Base-by-base conservation (phyloP, 1,140 invertebrate species). In the Formica exsecta region DNA sequence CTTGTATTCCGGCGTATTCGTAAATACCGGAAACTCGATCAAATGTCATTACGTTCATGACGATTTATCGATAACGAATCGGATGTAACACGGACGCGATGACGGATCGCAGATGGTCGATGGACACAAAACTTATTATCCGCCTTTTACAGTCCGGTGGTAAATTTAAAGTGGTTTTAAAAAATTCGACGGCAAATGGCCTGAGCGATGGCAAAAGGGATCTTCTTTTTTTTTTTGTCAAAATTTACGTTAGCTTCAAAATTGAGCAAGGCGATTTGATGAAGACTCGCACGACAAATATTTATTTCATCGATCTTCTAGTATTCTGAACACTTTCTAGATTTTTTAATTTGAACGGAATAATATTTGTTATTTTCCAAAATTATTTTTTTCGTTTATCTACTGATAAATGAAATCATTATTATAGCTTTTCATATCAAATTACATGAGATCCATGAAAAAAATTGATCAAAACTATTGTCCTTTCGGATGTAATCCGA, bases 91-190 rank as follows among this genome's bases (percentile, higher is more conserved):
- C 85, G 38, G 57, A 41, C 62, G 71, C 75, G 76, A 90, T 91
- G 91, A 92, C 90, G 87, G 89, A 92, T 89, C 87, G 90, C 90
- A 89, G 90, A 92, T 92, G 91, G 90, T 86, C 91, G 91, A 92
- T 89, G 86, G 89, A 74, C 83, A 92, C 85, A 91, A 92, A 92
- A 92, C 91, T 92, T 92, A 92, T 92, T 92, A 91, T 92, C 90
- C 89, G 86, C 91, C 89, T 90, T 92, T 92, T 92, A 92, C 91
- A 88, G 90, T 85, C 75, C 79, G 89, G 89, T 90, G 89, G 86
- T 90, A 91, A 91, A 91, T 90, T 90, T 91, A 91, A 91, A 91
- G 90, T 91, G 90, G 90, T 91, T 91, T 90, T 90, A 88, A 91
- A 91, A 91, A 90, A 91, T 88, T 90, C 90, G 77, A 61, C 79